phyloP scores from a whole-genome alignment of 2,888 invertebrate genomes.

The Coenonympha glycerion region DNA sequence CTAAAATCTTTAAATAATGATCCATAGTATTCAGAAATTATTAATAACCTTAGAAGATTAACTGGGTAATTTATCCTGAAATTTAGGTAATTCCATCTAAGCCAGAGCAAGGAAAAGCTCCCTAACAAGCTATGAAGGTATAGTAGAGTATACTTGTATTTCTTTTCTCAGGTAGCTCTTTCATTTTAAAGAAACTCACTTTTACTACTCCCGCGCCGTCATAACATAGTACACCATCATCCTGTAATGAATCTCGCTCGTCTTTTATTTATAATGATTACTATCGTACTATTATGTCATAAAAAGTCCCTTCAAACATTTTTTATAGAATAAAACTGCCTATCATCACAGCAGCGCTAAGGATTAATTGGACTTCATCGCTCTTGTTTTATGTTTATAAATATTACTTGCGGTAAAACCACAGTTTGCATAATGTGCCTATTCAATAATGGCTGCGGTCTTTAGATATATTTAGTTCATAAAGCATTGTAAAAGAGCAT shows the following conservation, averaged over 20 bases:
- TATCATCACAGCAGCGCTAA: conserved; percentile 8
- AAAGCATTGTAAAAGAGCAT: too few species aligned
- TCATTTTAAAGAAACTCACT: not conserved
- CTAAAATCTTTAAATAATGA: too few species aligned
- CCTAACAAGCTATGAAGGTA: too few species aligned
- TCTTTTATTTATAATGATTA: conserved; percentile 7
- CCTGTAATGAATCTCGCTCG: conserved; percentile 11
- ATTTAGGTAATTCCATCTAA: too few species aligned
- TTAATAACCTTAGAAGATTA: not conserved
- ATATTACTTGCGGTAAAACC: not conserved
- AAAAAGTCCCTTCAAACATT: conserved; percentile 11
- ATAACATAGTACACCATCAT: conserved; percentile 7
- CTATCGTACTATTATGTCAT: conserved; percentile 9
- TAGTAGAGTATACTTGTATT: too few species aligned
- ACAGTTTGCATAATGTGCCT: not conserved
- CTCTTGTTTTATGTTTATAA: conserved; percentile 6
- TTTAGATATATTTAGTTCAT: not conserved
- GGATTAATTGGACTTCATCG: conserved; percentile 10
- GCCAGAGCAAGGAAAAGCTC: too few species aligned
- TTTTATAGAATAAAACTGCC: conserved; percentile 11
- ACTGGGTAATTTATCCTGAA: not conserved
- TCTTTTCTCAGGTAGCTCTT: too few species aligned
- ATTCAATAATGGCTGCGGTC: not conserved
- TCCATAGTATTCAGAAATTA: not conserved
- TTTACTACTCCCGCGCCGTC: not conserved